Evolutionary conservation across 1,140 invertebrate species (phyloP).

Genomic region (Drosophila murphyi): DNA sequence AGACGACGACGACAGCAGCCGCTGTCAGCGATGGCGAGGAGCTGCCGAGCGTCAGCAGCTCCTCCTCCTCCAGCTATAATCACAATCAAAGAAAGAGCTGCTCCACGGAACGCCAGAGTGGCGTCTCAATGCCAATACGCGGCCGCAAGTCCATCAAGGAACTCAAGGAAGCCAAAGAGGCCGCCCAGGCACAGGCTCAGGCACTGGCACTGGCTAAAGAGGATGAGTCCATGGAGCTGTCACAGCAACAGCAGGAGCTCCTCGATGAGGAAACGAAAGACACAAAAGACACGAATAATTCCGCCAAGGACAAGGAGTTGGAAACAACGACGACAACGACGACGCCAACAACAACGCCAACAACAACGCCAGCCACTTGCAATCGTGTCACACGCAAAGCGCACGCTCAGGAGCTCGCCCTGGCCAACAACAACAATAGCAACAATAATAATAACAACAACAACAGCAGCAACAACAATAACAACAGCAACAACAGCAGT

Average conservation of each 20-base stretch:
- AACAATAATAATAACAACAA: background rate
- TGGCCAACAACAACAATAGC: constrained; percentile 56
- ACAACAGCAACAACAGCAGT: constrained; percentile 9
- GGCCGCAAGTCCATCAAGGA: constrained; percentile 82
- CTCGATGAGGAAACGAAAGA: constrained; percentile 51
- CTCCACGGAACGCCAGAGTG: constrained; percentile 50
- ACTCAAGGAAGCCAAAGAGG: constrained; percentile 72
- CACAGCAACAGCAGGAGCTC: constrained; percentile 19
- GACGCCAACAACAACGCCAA: constrained; percentile 14
- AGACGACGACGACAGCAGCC: background rate
- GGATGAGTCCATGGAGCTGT: constrained; percentile 46
- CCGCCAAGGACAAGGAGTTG: constrained; percentile 30
- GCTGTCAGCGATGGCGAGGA: constrained; percentile 43
- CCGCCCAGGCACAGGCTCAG: constrained; percentile 34
- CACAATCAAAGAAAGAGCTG: constrained; percentile 51
- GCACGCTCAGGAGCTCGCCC: constrained; percentile 68
- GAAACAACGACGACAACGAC: constrained; percentile 18
- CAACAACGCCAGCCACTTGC: constrained; percentile 42
- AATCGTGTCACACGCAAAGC: constrained; percentile 79
- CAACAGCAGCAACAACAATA: constrained; percentile 48
- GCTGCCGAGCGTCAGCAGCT: constrained; percentile 21
- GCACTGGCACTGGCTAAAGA: constrained; percentile 40
- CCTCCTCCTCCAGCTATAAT: background rate
- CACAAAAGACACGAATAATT: background rate
- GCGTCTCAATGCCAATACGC: constrained; percentile 40